Evolutionary conservation across 2,113 vertebrate species (phyloP), one percentile per base, ranked within the genome.

Genomic region (Tricholaema leucomelas): DNA sequence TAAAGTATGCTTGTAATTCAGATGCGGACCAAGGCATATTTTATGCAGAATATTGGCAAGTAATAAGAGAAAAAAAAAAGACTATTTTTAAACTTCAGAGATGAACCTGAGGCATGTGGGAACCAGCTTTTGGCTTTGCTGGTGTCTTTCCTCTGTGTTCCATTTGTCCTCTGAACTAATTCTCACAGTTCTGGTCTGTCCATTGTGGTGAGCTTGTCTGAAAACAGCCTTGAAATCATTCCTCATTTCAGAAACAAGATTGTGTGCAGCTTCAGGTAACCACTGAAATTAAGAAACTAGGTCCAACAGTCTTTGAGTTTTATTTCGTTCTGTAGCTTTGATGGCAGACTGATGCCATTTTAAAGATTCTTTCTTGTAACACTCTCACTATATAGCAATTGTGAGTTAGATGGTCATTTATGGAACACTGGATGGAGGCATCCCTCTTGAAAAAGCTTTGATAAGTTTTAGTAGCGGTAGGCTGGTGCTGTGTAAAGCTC

Each of bases 61-160:
- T n/a, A 44, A 8, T 63, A 74, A 52, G 55, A 58, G 87, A 91
- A 58, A 89, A 91, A 89, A 44, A 3, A 48, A 48, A 1, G 69
- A 67, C 23, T 16, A 15, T 81, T 93, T 93, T 61, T 81, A 78
- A 95, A 81, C 38, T 77, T 94, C 80, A 90, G 83, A 94, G 82
- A 33, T 74, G 46, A 94, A 88, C 58, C 64, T 88, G 69, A 88
- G 42, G 71, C 69, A 54, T 60, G 48, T 75, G 85, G 79, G 52
- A 76, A 38, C 27, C 42, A 81, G 85, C 52, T 92, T 90, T 87
- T 55, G 31, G 25, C 87, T 90, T 67, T 83, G 33, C 64, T 91
- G 85, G 40, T 8, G 2, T 82, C 15, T 89, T 23, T 81, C 28
- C 42, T 80, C 60, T 91, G 35, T 63, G 59, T 87, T 89, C 30